Base-by-base conservation (phyloP, 2,888 invertebrate genomes). In the Leistus spinibarbis region DNA sequence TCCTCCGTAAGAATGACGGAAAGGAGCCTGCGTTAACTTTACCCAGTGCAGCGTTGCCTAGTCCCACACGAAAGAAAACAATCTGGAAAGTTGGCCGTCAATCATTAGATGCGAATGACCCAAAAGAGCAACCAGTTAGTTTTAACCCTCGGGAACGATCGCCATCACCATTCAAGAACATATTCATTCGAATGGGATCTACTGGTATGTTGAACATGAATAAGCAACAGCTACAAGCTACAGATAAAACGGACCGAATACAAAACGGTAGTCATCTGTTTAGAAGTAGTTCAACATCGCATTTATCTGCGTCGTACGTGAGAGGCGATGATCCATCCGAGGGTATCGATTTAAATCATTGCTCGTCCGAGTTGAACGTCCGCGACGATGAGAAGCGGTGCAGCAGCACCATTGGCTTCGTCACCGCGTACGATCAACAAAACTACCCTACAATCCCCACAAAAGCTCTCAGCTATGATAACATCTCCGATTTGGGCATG, bases 241-340 rank as follows among this genome's bases (percentile, higher is more conserved):
- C 86, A 77, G 84, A 80, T 63, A 87, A 86, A 79, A 82, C 86
- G 0, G 83, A 85, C 56, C 87, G 88, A 60, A 89, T 87, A 80
- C 83, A 83, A 63, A 81, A 82, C 40, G 86, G 85, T 3, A 85
- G 86, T 23, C 84, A 87, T 27, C 85, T 93, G n/a, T 93, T 93
- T 81, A 88, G 93, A 72, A 92, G 92, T 82, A 92, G 92, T 83
- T 93, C 93, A 54, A 93, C 93, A 24, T 93, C 93, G 70, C 93
- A 93, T 81, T 84, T 93, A 79, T 92, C 92, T 77, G 91, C 90
- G 22, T 64, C 64, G 23, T 93, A 93, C 82, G 89, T 93, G 54
- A 92, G 92, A 82, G 93, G 92, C 77, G 93, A 93, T 82, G 93
- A 93, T 85, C 93, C 93, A 7, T 92, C 92, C n/a, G 93, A 93